Evolutionary conservation across 2,113 vertebrate species (phyloP).

Genomic region (Anolis carolinensis): DNA sequence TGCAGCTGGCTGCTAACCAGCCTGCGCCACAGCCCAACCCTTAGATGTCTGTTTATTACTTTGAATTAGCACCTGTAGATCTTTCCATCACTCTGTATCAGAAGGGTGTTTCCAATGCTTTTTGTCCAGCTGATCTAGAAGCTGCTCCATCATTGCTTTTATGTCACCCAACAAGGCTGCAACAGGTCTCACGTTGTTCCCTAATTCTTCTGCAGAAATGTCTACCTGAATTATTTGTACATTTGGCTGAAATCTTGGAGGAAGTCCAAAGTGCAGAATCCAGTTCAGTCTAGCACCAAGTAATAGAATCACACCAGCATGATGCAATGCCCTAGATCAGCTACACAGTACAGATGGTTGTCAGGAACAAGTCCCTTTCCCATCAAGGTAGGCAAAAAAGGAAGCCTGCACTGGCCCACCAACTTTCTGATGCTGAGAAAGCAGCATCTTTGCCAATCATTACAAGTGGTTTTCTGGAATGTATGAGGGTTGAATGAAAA

Average conservation of each 20-base stretch:
- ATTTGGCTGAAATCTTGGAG: conserved; percentile 86
- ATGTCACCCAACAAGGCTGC: conserved; percentile 89
- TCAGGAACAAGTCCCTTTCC: too few relatives aligned
- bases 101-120: conserved; percentile 81
- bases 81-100: conserved; percentile 87
- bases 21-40: too few relatives aligned
- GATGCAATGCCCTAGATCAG: conserved; percentile 90
- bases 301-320: conserved; percentile 90
- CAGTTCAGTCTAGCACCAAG: conserved; percentile 95
- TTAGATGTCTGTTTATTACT: conserved; percentile 84
- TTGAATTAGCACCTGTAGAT: conserved; percentile 82
- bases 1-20: too few relatives aligned
- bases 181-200: conserved; percentile 90
- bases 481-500: too few relatives aligned
- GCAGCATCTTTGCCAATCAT: too few relatives aligned
- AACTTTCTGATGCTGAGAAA: too few relatives aligned
- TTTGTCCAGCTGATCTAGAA: conserved; percentile 77
- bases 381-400: too few relatives aligned
- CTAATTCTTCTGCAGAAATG: conserved; percentile 93
- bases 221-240: conserved; percentile 96
- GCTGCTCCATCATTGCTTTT: conserved; percentile 84
- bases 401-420: too few relatives aligned
- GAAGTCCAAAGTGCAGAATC: conserved; percentile 96
- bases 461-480: too few relatives aligned
- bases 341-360: too few relatives aligned